A percentile compares a stretch with the other conserved stretches of the same genome.
Conservation (phyloP, 2,888 invertebrate species). For the Ornithoptera alexandrae region DNA sequence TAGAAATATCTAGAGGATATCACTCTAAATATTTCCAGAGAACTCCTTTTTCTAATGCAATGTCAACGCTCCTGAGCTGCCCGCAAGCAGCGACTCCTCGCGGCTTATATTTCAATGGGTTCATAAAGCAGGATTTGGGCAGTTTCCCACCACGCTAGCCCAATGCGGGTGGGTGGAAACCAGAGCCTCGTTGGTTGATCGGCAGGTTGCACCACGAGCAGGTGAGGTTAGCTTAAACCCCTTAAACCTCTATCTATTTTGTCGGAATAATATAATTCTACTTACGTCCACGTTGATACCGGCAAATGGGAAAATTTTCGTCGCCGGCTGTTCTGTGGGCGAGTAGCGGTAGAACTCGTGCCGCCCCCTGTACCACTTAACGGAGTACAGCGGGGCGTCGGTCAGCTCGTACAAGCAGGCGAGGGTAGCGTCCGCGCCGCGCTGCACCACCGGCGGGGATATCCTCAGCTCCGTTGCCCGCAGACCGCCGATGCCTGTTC, state of each 20-base stretch:
- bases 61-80: no score
- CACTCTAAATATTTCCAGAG: no score
- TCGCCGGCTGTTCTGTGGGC: slow-evolving; percentile 82
- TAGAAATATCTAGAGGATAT: no score
- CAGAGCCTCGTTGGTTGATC: no score
- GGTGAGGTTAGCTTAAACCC: no score
- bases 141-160: no score
- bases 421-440: slow-evolving; percentile 80
- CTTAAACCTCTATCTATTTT: background rate
- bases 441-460: slow-evolving; percentile 81
- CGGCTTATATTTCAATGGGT: no score
- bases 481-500: slow-evolving; percentile 71
- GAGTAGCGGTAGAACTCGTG: slow-evolving; percentile 84
- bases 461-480: slow-evolving; percentile 78
- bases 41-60: no score
- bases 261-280: slow-evolving; percentile 35
- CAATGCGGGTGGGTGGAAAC: no score
- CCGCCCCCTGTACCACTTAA: slow-evolving; percentile 85
- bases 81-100: no score
- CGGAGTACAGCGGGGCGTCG: slow-evolving; percentile 84
- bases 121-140: no score
- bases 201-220: no score
- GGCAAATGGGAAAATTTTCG: slow-evolving; percentile 83
- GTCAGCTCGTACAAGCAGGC: slow-evolving; percentile 83
- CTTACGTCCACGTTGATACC: slow-evolving; percentile 85